Base-by-base conservation (phyloP, 2,113 vertebrate species). In the Platichthys stellatus region DNA sequence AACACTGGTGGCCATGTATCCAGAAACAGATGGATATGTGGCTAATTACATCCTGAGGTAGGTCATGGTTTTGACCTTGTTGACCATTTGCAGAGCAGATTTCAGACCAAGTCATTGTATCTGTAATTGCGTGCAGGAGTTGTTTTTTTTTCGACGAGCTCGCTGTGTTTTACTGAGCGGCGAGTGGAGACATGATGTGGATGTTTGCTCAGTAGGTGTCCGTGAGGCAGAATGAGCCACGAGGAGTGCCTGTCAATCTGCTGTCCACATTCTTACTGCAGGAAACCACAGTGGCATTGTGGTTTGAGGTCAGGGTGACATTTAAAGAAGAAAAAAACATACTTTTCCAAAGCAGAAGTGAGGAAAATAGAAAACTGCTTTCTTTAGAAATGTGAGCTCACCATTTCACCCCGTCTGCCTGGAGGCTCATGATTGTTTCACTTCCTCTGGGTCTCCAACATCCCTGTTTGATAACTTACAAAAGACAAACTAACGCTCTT, bases 1-100 rank as follows among this genome's bases (percentile, higher is more conserved):
- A 5, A 53, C 35, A 26, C 15, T 4, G 26, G 35, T 18, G 38
- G 63, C 51, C 63, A 79, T 81, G 79, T 86, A 84, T 61, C 91
- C 87, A n/a, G 90, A 92, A 79, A 92, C 87, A 2, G 89, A 90
- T 23, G 79, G 87, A 69, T 90, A 91, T 35, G 85, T 90, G 53
- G 84, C 86, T 61, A 90, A 89, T 74, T 88, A 82, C 85, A 90
- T 93, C 63, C 70, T 63, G 74, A 92, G 91, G 92, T 92, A 82
- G 47, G 88, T 67, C 40, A 0, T 5, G 10, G 18, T 54, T 63
- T 58, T 24, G 56, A 82, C 51, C 65, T 58, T 84, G 66, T 88
- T 88, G 71, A 76, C 66, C 18, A 3, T 49, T 53, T 0, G 18
- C 49, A 58, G 70, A 61, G 73, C 14, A n/a, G 23, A 45, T 75